A percentile compares a stretch with the other conserved stretches of the same genome.
phyloP scores from a whole-genome alignment of 1,140 invertebrate genomes.

The Whitmania pigra region DNA sequence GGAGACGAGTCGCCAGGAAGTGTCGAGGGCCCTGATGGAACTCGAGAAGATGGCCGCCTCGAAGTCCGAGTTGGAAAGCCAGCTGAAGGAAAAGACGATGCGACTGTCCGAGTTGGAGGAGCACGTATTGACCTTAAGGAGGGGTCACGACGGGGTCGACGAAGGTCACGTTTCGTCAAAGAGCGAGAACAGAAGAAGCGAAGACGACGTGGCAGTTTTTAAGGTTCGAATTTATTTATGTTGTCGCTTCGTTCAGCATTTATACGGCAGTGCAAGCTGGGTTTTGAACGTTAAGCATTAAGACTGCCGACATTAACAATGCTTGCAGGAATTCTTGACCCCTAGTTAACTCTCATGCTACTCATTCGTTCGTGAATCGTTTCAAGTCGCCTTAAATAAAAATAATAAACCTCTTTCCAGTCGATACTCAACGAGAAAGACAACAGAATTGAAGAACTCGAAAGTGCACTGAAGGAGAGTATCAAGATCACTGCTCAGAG shows the following conservation, averaged over 20 bases:
- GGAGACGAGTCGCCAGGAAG: too few relatives aligned
- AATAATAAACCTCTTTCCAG: neutral
- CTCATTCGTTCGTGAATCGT: neutral
- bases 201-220: neutral
- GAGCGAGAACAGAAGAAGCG: neutral
- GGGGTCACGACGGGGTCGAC: too few relatives aligned
- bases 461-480: conserved; percentile 57
- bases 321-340: too few relatives aligned
- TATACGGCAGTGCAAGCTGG: neutral
- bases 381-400: neutral
- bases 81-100: too few relatives aligned
- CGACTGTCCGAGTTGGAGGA: too few relatives aligned
- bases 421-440: conserved; percentile 27
- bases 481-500: conserved; percentile 48
- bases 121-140: too few relatives aligned
- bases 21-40: too few relatives aligned
- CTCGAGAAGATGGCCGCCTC: too few relatives aligned
- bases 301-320: too few relatives aligned
- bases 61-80: too few relatives aligned
- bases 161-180: too few relatives aligned
- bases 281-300: neutral
- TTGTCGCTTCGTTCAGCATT: neutral
- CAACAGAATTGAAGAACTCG: conserved; percentile 57
- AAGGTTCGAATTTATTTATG: neutral
- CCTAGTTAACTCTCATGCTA: neutral